Conservation (phyloP, 2,888 invertebrate genomes). For the Nymphalis c-album region DNA sequence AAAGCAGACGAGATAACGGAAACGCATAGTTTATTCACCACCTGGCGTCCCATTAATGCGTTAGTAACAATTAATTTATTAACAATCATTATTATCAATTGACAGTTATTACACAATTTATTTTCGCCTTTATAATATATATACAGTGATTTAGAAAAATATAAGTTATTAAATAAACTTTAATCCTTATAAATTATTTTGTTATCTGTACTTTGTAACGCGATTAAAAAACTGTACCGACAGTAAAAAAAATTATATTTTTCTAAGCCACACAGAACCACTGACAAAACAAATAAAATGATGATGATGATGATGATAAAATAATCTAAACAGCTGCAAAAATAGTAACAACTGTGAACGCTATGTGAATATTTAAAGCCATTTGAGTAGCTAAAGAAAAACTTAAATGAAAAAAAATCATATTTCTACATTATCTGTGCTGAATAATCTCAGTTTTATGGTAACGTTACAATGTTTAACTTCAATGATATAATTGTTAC, state of each 20-base stretch:
- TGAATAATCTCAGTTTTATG: background rate
- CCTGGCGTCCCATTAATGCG: conserved; percentile 53
- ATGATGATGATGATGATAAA: conserved; percentile 20
- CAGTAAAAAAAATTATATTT: conserved; percentile 5
- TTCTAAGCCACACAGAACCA: conserved; percentile 21
- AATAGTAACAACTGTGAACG: conserved; percentile 22
- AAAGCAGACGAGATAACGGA: conserved; percentile 60
- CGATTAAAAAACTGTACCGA: background rate
- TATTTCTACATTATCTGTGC: conserved; percentile 7
- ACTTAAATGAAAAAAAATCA: background rate
- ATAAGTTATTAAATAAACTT: background rate
- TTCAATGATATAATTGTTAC: background rate
- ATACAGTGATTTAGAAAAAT: conserved; percentile 29
- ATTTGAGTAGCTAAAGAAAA: conserved; percentile 3
- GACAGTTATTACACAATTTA: conserved; percentile 35
- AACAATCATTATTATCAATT: conserved; percentile 3
- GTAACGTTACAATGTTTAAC: background rate
- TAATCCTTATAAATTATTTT: background rate
- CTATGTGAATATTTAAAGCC: background rate
- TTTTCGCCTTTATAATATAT: conserved; percentile 45
- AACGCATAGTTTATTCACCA: conserved; percentile 35
- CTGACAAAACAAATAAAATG: conserved; percentile 21
- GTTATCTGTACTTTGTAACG: background rate
- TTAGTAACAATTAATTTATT: conserved; percentile 30
- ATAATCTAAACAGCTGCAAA: conserved; percentile 27